Conservation (phyloP, 2,113 vertebrate species). For the Myrmecophaga tridactyla region DNA sequence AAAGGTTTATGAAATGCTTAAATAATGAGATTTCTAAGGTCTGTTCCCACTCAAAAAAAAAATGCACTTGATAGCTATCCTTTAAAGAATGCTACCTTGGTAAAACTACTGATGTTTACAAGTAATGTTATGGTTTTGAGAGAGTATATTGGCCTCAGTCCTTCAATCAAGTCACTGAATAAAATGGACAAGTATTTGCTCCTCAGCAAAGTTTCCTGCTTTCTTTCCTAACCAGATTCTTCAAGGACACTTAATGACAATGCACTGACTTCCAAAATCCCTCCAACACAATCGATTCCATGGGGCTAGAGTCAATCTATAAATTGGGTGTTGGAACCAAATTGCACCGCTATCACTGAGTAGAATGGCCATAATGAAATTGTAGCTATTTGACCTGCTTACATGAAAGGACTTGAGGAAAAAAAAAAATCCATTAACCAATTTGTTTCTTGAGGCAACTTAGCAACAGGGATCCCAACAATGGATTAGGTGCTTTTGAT, state of each 20-base stretch:
- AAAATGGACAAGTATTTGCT: background rate
- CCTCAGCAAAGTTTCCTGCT: background rate
- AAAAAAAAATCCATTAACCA: slow-evolving; percentile 82
- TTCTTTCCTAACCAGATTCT: background rate
- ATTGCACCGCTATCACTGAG: slow-evolving; percentile 70
- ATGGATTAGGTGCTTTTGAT: slow-evolving; percentile 71
- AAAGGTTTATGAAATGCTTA: background rate
- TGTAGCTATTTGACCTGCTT: slow-evolving; percentile 78
- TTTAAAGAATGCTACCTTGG: background rate
- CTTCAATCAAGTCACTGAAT: background rate
- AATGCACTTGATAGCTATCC: background rate
- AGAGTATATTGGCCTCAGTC: background rate
- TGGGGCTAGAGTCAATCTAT: slow-evolving; percentile 38
- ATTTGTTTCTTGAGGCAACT: slow-evolving; percentile 82
- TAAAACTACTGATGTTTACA: background rate
- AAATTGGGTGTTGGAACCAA: slow-evolving; percentile 72
- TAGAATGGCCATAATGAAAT: slow-evolving; percentile 80
- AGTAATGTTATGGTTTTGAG: background rate
- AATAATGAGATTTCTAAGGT: background rate
- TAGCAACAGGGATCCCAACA: slow-evolving; percentile 76
- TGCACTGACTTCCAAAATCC: background rate
- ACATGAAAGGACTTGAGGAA: slow-evolving; percentile 69
- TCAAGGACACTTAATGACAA: slow-evolving; percentile 32
- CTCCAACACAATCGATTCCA: slow-evolving; percentile 17
- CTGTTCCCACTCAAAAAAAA: background rate